Base-by-base conservation (phyloP, 2,888 invertebrate species). In the Hypselothyrea guttata region DNA sequence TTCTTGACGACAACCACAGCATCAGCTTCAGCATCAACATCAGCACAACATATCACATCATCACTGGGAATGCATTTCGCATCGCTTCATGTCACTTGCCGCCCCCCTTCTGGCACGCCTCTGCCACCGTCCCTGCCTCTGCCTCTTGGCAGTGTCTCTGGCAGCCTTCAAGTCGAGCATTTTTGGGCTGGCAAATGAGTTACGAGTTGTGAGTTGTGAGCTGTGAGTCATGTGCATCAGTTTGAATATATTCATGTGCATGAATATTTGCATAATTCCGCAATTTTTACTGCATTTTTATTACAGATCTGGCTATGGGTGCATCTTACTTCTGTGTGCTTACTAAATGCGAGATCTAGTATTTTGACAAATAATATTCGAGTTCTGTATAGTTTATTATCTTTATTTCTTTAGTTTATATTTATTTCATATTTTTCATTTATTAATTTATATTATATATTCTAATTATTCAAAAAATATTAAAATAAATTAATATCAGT, bases 1-100 rank as follows among this genome's bases (percentile, higher is more conserved):
- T 54, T 57, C 56, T 45, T 62, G 51, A 38, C 51, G 57, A 18
- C 49, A 31, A 47, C 37, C 18, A 44, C 52, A 30, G 33, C 53
- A 34, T 37, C 42, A 16, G 40, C 55, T 37, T 35, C 49, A 65
- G 60, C 45, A 35, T 31, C 42, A 54, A 56, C 55, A 28, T 51
- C 62, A 33, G 48, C 71, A 60, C 64, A 74, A 72, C 75, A 81
- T 72, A 81, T 75, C 86, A 77, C 86, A 85, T 85, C 75, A 79
- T 73, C 79, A 70, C 70, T 72, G 83, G 78, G 73, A 85, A 85
- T 86, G 86, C 81, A 75, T 84, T 85, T 87, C 81, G 86, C 84
- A 83, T 70, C 78, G 81, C 81, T 73, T 81, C 86, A 81, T 84
- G 84, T 87, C 83, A 84, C 72, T 67, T 71, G 11, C 52, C 27